Conservation (phyloP, 2,797 vertebrate genomes). For the Melanotaenia boesemani region DNA sequence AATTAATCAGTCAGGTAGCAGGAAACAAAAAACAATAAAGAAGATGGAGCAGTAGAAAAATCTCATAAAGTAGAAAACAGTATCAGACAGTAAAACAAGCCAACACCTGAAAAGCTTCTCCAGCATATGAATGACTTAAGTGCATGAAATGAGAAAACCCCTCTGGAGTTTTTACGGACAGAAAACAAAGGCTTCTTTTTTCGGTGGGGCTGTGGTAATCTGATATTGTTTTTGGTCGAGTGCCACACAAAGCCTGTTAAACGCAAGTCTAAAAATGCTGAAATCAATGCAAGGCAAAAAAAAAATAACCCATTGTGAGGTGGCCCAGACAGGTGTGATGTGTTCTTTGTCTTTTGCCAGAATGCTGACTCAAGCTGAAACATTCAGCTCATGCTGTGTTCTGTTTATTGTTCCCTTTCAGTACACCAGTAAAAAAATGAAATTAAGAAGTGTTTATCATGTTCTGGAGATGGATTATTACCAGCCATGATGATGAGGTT, state of each 20-base stretch:
- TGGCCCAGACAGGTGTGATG: constrained; percentile 49
- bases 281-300: constrained; percentile 11
- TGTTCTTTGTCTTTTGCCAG: constrained; percentile 35
- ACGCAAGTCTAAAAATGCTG: constrained; percentile 27
- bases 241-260: constrained; percentile 18
- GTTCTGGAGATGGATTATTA: not conserved
- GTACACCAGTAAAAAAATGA: constrained; percentile 2
- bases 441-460: too few relatives aligned
- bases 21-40: not conserved
- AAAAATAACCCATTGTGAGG: constrained; percentile 7
- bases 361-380: constrained; percentile 32
- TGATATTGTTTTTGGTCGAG: constrained; percentile 19
- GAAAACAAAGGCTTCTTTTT: constrained; percentile 41
- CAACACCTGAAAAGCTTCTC: not conserved
- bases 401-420: constrained; percentile 30
- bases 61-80: not conserved
- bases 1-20: not conserved
- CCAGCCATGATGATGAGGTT: not conserved
- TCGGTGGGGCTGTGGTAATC: constrained; percentile 18
- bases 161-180: not conserved
- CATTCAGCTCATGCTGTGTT: constrained; percentile 30
- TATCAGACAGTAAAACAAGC: not conserved
- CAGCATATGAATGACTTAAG: not conserved
- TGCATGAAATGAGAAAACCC: not conserved
- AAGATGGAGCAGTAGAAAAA: not conserved